These are phyloP conservation scores for Karalla daura DNA, from an alignment of 2,797 vertebrate species.

Conservation along the genomic window DNA sequence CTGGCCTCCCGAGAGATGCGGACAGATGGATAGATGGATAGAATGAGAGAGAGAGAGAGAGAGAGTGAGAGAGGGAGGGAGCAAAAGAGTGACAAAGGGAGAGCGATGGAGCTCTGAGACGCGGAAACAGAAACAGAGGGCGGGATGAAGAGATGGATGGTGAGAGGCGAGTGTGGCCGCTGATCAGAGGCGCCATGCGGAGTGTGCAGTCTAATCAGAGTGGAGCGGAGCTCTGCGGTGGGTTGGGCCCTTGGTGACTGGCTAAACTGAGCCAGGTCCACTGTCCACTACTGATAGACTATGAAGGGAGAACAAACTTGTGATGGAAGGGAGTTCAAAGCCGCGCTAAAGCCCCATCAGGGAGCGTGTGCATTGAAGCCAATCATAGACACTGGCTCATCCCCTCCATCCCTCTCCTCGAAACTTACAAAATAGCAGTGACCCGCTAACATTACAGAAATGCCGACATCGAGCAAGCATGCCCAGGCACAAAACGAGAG, in stretches of 20 bases:
- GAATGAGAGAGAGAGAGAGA: conserved; percentile 56
- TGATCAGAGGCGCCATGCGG: conserved; percentile 67
- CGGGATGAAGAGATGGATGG: conserved; percentile 54
- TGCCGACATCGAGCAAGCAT: neutral
- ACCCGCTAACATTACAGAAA: conserved; percentile 17
- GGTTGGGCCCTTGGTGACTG: conserved; percentile 41
- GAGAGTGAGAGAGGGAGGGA: conserved; percentile 52
- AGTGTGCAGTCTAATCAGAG: conserved; percentile 70
- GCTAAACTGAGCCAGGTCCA: conserved; percentile 54
- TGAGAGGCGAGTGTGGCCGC: conserved; percentile 55
- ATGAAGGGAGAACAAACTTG: conserved; percentile 48
- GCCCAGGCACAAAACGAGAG: conserved; percentile 2
- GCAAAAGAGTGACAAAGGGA: conserved; percentile 55
- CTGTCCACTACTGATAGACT: conserved; percentile 48
- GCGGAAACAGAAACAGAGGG: conserved; percentile 58
- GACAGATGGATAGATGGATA: conserved; percentile 76
- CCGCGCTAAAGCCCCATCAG: conserved; percentile 34
- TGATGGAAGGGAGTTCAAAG: conserved; percentile 58
- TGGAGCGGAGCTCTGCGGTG: conserved; percentile 44
- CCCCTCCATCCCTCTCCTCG: conserved; percentile 23
- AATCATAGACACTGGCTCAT: conserved; percentile 30
- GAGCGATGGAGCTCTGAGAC: conserved; percentile 46
- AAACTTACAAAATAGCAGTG: conserved; percentile 31
- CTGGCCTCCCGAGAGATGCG: conserved; percentile 71
- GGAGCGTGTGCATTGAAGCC: conserved; percentile 42